Percentiles rank a stretch among this genome's conserved stretches.
Evolutionary conservation across 2,797 vertebrate species (phyloP).

Genomic region (Danio jaintianensis): DNA sequence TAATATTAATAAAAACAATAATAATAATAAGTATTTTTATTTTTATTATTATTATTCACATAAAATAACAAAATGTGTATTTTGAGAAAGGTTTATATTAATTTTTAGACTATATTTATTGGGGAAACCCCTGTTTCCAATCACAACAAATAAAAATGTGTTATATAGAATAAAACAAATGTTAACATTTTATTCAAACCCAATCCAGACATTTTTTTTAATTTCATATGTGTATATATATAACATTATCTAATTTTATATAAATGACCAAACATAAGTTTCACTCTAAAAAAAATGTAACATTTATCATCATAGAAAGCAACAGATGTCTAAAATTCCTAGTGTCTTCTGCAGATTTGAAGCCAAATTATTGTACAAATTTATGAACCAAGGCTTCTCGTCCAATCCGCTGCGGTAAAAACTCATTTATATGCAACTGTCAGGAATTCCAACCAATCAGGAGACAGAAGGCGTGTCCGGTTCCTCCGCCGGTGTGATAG

Average conservation of each 20-base stretch:
- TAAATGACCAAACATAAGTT: not conserved
- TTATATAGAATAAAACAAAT: too few species aligned
- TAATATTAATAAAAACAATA: not conserved
- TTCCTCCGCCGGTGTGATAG: constrained; percentile 51
- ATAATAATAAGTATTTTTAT: too few species aligned
- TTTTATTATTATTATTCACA: too few species aligned
- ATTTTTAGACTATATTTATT: too few species aligned
- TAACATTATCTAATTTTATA: not conserved
- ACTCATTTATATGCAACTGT: constrained; percentile 25
- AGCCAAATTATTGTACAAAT: not conserved
- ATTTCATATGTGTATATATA: too few species aligned
- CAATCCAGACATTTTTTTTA: too few species aligned
- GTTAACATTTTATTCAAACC: too few species aligned
- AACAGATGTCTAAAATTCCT: not conserved
- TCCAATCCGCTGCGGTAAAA: constrained; percentile 62
- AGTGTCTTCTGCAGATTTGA: not conserved
- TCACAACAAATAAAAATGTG: too few species aligned
- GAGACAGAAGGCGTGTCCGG: constrained; percentile 54
- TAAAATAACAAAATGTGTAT: too few species aligned
- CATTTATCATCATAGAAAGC: not conserved
- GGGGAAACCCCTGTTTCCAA: too few species aligned
- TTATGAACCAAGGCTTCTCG: constrained; percentile 7
- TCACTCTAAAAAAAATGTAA: not conserved
- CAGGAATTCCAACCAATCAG: constrained; percentile 65
- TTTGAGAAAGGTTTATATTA: too few species aligned